Conservation (phyloP, 1,140 invertebrate genomes). For the Dendroctonus valens region DNA sequence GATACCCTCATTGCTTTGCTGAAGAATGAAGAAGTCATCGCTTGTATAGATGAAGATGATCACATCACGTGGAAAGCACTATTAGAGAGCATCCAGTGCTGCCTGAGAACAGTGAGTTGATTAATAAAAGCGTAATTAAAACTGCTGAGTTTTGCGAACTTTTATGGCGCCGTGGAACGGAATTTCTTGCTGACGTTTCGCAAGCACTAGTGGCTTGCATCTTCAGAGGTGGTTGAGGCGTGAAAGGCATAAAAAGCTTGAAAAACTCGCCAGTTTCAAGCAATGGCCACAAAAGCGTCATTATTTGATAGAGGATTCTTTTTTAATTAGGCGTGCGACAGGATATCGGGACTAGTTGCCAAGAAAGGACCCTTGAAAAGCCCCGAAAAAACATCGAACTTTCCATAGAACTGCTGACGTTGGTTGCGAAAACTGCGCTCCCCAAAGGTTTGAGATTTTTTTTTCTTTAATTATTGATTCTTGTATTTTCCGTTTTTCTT, state of each 20-base stretch:
- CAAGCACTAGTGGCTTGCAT: too few relatives aligned
- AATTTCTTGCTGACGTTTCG: conserved; percentile 1
- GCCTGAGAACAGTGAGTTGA: conserved; percentile 36
- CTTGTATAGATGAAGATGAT: conserved; percentile 24
- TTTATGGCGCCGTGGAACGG: neutral
- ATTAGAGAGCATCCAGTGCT: conserved; percentile 29
- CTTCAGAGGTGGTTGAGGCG: neutral
- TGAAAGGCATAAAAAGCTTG: neutral
- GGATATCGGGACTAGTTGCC: conserved; percentile 22
- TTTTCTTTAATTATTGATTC: neutral
- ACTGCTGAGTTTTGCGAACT: too few relatives aligned
- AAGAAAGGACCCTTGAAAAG: conserved; percentile 31
- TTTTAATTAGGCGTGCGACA: conserved; percentile 36
- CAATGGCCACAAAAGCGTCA: too few relatives aligned
- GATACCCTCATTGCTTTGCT: conserved; percentile 29
- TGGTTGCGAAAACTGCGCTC: conserved; percentile 27
- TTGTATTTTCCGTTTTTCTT: neutral
- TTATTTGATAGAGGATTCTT: too few relatives aligned
- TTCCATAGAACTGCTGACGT: conserved; percentile 21
- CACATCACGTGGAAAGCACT: conserved; percentile 30
- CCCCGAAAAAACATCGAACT: conserved; percentile 10
- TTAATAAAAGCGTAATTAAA: too few relatives aligned
- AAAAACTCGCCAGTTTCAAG: neutral
- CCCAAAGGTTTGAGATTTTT: conserved; percentile 17
- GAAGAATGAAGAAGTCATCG: conserved; percentile 25